Percentiles rank a stretch among this genome's conserved stretches.
These are phyloP conservation scores for Acipenser transmontanus DNA, from an alignment of 2,797 vertebrate genomes.

Conservation along the genomic window DNA sequence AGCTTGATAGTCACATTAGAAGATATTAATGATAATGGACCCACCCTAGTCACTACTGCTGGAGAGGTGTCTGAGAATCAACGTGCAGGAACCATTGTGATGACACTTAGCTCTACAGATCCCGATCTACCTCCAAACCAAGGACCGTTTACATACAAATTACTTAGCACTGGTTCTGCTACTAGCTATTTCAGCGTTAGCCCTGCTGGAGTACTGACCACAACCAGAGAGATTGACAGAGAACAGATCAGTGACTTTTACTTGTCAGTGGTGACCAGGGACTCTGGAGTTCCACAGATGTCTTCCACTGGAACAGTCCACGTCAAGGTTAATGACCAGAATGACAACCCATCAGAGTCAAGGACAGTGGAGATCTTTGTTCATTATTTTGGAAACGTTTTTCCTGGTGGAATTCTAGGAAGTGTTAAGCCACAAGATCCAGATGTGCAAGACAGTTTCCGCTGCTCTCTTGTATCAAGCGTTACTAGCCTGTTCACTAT, in stretches of 20 bases:
- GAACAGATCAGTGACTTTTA: slow-evolving; percentile 90
- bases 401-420: slow-evolving; percentile 84
- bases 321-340: slow-evolving; percentile 82
- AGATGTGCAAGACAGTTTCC: slow-evolving; percentile 84
- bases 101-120: slow-evolving; percentile 75
- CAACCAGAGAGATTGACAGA: slow-evolving; percentile 86
- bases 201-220: slow-evolving; percentile 74
- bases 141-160: slow-evolving; percentile 84
- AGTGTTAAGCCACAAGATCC: slow-evolving; percentile 87
- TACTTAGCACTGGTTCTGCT: slow-evolving; percentile 76
- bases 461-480: slow-evolving; percentile 83
- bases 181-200: slow-evolving; percentile 87
- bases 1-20: slow-evolving; percentile 83
- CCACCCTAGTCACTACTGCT: slow-evolving; percentile 65
- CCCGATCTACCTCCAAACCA: slow-evolving; percentile 90
- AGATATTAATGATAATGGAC: slow-evolving; percentile 95
- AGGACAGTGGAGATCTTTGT: slow-evolving; percentile 87
- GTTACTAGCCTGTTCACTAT: slow-evolving; percentile 84
- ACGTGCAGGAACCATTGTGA: slow-evolving; percentile 74
- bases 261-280: slow-evolving; percentile 80
- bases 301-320: slow-evolving; percentile 92
- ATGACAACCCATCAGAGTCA: slow-evolving; percentile 90
- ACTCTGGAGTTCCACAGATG: slow-evolving; percentile 94
- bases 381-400: slow-evolving; percentile 87
- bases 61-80: slow-evolving; percentile 90